A percentile compares a stretch with the other conserved stretches of the same genome.
These are phyloP conservation scores for Oreochromis niloticus DNA, from an alignment of 2,113 vertebrate species.

Conservation along the genomic window DNA sequence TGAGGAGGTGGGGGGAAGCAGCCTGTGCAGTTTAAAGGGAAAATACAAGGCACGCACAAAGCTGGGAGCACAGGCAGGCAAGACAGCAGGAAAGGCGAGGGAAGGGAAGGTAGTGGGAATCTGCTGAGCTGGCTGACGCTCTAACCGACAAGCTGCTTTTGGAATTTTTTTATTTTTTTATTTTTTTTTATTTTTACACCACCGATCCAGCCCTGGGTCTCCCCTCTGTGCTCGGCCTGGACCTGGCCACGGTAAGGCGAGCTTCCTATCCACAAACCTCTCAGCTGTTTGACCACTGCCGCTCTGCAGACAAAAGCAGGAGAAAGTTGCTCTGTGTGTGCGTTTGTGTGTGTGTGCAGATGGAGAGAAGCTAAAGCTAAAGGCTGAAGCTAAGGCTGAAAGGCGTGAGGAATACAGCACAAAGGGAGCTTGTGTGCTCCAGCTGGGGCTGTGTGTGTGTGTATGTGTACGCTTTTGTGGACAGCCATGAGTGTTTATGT, in stretches of 20 bases:
- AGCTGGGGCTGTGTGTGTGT: slow-evolving; percentile 54
- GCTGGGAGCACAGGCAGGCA: slow-evolving; percentile 56
- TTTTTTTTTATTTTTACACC: slow-evolving; percentile 29
- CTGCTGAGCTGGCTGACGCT: slow-evolving; percentile 70
- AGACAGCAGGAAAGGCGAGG: slow-evolving; percentile 16
- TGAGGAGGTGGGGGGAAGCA: slow-evolving; percentile 42
- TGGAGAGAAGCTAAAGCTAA: slow-evolving; percentile 58
- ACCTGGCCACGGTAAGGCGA: slow-evolving; percentile 67
- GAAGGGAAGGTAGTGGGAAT: slow-evolving; percentile 50
- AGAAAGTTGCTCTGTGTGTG: slow-evolving; percentile 53
- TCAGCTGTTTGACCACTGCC: slow-evolving; percentile 32
- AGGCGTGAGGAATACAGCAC: slow-evolving; percentile 68
- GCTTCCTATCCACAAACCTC: slow-evolving; percentile 3
- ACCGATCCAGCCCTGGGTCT: not conserved
- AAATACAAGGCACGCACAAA: slow-evolving; percentile 64
- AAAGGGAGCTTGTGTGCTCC: slow-evolving; percentile 72
- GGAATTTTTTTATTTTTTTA: not conserved
- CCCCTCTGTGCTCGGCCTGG: slow-evolving; percentile 7
- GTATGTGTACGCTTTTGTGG: slow-evolving; percentile 36
- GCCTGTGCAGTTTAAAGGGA: slow-evolving; percentile 68
- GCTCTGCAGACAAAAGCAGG: slow-evolving; percentile 58
- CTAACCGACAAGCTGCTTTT: slow-evolving; percentile 27
- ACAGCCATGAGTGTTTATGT: slow-evolving; percentile 48
- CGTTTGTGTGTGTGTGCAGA: slow-evolving; percentile 39
- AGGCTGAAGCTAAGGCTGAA: slow-evolving; percentile 57